A percentile compares a stretch with the other conserved stretches of the same genome.
phyloP scores from a whole-genome alignment of 2,113 vertebrate species.

The Ahaetulla prasina region DNA sequence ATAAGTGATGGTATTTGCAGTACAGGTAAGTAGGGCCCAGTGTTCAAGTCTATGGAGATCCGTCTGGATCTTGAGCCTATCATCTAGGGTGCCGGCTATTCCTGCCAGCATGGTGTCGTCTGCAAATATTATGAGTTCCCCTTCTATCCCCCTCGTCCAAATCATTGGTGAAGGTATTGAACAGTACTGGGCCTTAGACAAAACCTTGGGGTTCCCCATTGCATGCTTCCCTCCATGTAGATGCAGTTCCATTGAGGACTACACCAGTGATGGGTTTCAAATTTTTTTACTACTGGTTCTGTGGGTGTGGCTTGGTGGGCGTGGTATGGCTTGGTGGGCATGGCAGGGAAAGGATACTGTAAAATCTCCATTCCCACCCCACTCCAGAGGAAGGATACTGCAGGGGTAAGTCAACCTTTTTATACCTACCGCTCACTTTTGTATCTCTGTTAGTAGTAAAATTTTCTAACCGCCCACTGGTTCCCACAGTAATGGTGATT shows the following conservation, averaged over 20 bases:
- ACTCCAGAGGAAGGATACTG: too few species aligned
- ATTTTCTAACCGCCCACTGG: too few species aligned
- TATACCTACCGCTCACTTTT: too few species aligned
- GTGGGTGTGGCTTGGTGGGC: too few species aligned
- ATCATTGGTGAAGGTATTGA: background rate
- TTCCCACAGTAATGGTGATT: too few species aligned
- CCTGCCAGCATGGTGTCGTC: background rate
- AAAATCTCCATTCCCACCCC: too few species aligned
- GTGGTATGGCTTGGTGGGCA: too few species aligned
- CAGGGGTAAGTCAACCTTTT: too few species aligned
- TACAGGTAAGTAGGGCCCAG: background rate
- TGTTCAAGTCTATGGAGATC: background rate
- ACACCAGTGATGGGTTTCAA: too few species aligned
- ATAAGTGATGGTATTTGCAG: background rate
- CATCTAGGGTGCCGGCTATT: background rate
- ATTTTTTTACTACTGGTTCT: too few species aligned
- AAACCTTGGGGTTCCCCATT: background rate
- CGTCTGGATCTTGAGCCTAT: background rate
- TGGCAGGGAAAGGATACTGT: too few species aligned
- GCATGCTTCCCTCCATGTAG: background rate
- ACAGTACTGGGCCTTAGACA: background rate
- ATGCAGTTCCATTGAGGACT: background rate
- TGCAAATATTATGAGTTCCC: background rate
- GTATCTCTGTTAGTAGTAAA: too few species aligned
- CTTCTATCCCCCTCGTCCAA: background rate